Percentiles rank a stretch among this genome's conserved stretches.
Evolutionary conservation across 2,797 vertebrate genomes (phyloP).

Genomic region (Dendrocincla tyrannina): DNA sequence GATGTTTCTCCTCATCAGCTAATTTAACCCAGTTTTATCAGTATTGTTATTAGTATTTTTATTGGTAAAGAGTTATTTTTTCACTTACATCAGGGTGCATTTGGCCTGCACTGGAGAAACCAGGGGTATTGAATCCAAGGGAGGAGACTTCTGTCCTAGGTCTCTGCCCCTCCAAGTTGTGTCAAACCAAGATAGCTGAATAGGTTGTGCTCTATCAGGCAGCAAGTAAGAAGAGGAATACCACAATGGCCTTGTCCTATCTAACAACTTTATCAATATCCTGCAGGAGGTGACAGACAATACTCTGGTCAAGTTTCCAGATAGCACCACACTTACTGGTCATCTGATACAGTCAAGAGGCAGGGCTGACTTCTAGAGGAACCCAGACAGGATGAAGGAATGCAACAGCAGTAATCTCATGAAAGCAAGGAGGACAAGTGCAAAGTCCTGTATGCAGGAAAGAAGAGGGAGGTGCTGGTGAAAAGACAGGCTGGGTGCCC

Average conservation of each 20-base stretch:
- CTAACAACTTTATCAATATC: background rate
- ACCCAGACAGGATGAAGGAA: background rate
- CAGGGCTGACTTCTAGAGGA: background rate
- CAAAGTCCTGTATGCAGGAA: background rate
- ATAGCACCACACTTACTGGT: background rate
- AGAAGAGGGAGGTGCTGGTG: background rate
- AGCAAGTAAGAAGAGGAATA: background rate
- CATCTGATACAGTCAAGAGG: background rate
- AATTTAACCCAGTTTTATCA: background rate
- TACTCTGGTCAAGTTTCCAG: background rate
- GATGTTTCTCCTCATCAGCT: background rate
- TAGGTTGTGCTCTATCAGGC: background rate
- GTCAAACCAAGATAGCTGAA: background rate
- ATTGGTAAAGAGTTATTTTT: background rate
- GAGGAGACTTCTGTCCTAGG: background rate
- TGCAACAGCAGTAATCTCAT: background rate
- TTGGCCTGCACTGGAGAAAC: background rate
- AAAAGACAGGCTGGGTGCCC: background rate
- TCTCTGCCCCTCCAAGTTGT: background rate
- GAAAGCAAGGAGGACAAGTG: background rate
- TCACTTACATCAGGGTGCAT: background rate
- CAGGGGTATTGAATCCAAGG: background rate
- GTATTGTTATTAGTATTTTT: background rate
- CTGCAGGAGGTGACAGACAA: background rate
- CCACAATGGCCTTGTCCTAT: background rate